Percentiles rank a stretch among this genome's conserved stretches.
phyloP scores from a whole-genome alignment of 1,140 invertebrate genomes.

The Papilio helenus region DNA sequence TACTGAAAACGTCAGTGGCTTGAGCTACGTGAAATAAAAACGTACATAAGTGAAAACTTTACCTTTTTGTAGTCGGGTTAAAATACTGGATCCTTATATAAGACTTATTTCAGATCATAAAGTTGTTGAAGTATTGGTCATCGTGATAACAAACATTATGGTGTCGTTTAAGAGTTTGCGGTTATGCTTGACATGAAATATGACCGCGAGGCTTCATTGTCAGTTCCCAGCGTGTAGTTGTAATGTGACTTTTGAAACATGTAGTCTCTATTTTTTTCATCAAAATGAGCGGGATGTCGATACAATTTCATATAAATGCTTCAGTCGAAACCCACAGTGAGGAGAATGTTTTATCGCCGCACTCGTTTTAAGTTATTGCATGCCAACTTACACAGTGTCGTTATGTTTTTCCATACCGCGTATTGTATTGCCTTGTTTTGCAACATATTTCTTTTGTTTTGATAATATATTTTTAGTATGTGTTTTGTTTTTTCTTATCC shows the following conservation, averaged over 20 bases:
- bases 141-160: not conserved
- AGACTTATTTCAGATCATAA: not conserved
- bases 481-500: not conserved
- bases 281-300: not conserved
- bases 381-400: conserved; percentile 22
- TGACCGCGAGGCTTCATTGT: too few species aligned
- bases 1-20: too few species aligned
- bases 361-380: conserved; percentile 21
- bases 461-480: conserved; percentile 1
- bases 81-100: not conserved
- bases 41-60: not conserved
- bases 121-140: not conserved
- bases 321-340: not conserved
- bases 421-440: conserved; percentile 14
- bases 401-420: conserved; percentile 4
- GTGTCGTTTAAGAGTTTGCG: not conserved
- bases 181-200: too few species aligned
- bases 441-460: conserved; percentile 17
- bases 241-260: not conserved
- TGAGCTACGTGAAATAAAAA: not conserved
- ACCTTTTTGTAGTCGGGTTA: not conserved
- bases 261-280: not conserved
- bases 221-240: not conserved
- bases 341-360: not conserved
- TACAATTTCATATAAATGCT: not conserved